Evolutionary conservation across 2,113 vertebrate genomes (phyloP).

Genomic region (Prinia subflava): DNA sequence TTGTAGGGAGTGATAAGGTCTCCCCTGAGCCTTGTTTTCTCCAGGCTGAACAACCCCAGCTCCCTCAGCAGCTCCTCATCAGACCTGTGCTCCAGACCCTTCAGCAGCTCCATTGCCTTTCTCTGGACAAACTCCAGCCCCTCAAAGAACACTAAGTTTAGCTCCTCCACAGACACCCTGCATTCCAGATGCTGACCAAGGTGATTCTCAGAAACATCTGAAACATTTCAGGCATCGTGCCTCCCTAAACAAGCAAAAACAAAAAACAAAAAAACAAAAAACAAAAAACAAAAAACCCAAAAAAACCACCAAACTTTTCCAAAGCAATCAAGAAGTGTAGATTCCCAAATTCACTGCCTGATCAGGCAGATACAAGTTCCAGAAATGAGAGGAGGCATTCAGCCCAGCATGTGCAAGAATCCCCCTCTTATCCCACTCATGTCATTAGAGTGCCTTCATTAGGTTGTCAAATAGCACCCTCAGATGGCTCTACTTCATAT

Average conservation of each 20-base stretch:
- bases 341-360: neutral
- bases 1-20: neutral
- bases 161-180: neutral
- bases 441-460: neutral
- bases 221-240: neutral
- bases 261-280: neutral
- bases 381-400: neutral
- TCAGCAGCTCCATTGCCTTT: neutral
- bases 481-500: constrained; percentile 16
- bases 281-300: neutral
- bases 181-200: neutral
- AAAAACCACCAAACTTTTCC: neutral
- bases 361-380: neutral
- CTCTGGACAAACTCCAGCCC: neutral
- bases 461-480: constrained; percentile 37
- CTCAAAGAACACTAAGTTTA: neutral
- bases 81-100: neutral
- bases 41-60: neutral
- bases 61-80: neutral
- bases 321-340: neutral
- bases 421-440: neutral
- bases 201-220: neutral
- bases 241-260: neutral
- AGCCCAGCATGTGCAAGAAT: neutral
- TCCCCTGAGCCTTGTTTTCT: neutral